phyloP scores from a whole-genome alignment of 2,113 vertebrate genomes.

The Phyllopteryx taeniolatus region DNA sequence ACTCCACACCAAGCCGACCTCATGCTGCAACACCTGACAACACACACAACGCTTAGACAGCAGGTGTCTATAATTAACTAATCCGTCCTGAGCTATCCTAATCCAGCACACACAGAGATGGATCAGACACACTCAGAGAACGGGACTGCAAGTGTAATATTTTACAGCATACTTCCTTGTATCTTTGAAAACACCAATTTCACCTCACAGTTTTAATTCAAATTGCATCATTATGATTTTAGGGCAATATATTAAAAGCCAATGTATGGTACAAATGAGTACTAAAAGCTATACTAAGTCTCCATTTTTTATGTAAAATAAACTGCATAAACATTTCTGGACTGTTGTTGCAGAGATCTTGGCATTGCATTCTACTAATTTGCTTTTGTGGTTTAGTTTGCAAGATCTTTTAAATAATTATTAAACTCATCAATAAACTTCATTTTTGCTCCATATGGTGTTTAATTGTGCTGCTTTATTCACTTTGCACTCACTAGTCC shows the following conservation, averaged over 20 bases:
- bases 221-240: not conserved
- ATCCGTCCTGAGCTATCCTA: constrained; percentile 75
- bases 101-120: constrained; percentile 62
- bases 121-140: constrained; percentile 47
- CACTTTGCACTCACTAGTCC: not conserved
- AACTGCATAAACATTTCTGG: not conserved
- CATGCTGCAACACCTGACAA: constrained; percentile 72
- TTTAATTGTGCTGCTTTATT: not conserved
- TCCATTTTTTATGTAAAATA: too few species aligned
- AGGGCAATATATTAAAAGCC: not conserved
- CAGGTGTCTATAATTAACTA: constrained; percentile 78
- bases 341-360: not conserved
- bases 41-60: constrained; percentile 66
- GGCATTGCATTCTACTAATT: not conserved
- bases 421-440: not conserved
- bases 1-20: constrained; percentile 44
- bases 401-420: not conserved
- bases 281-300: not conserved
- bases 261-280: not conserved
- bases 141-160: constrained; percentile 21
- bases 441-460: not conserved
- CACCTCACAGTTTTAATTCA: not conserved
- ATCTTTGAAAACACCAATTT: constrained; percentile 2
- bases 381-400: not conserved
- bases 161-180: constrained; percentile 9